Evolutionary conservation across 2,113 vertebrate species (phyloP).

Genomic region (Bubo scandiacus): DNA sequence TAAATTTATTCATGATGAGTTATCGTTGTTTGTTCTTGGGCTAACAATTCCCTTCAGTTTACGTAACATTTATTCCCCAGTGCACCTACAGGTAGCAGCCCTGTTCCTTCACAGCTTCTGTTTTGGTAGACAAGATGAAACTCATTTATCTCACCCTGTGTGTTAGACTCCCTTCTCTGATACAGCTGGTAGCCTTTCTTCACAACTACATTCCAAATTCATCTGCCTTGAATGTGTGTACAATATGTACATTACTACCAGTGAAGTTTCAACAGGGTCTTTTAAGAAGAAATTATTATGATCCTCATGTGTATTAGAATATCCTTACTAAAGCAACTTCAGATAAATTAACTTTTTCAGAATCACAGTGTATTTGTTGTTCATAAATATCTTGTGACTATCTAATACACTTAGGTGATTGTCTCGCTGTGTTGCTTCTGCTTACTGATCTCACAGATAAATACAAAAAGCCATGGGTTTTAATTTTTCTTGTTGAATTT

Average conservation of each 20-base stretch:
- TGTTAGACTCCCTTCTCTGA: background rate
- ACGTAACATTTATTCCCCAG: background rate
- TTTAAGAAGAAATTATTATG: background rate
- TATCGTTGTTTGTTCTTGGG: background rate
- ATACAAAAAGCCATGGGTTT: background rate
- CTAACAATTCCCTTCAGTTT: background rate
- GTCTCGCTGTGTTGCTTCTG: background rate
- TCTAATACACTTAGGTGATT: background rate
- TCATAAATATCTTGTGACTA: background rate
- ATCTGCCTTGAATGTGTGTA: background rate
- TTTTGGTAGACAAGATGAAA: background rate
- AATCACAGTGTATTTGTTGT: background rate
- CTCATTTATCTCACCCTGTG: background rate
- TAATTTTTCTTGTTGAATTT: background rate
- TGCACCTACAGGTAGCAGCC: background rate
- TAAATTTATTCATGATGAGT: background rate
- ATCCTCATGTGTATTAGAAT: background rate
- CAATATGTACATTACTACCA: background rate
- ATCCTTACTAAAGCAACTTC: background rate
- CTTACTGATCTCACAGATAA: background rate
- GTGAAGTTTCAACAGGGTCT: background rate
- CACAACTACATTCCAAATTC: background rate
- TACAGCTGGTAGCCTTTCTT: background rate
- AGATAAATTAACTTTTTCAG: background rate
- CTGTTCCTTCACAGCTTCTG: background rate